Percentiles rank a stretch among this genome's conserved stretches.
Evolutionary conservation across 64 coral and sea anemone genomes (phyloP).

Genomic region (Actinia equina): DNA sequence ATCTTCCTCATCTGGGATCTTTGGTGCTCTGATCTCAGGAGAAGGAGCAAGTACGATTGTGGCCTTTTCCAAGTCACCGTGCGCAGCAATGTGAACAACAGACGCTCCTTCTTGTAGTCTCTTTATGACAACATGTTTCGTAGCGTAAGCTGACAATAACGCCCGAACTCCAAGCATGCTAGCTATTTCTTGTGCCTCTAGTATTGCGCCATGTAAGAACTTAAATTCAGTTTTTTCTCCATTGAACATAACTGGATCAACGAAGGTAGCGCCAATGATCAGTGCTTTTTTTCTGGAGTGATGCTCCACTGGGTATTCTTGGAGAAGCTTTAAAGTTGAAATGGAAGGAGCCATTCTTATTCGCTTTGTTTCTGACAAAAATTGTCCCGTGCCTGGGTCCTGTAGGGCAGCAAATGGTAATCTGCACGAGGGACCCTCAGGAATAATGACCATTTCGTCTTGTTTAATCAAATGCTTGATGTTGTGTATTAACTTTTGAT

Average conservation of each 20-base stretch:
- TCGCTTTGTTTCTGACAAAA: neutral
- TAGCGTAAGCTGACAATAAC: no score
- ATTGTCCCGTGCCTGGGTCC: neutral
- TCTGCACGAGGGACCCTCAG: neutral
- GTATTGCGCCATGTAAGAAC: no score
- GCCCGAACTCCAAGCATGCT: no score
- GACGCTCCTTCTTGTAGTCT: no score
- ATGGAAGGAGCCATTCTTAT: neutral
- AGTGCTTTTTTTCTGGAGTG: neutral
- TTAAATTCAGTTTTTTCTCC: neutral
- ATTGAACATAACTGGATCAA: neutral
- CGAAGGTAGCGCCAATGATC: neutral
- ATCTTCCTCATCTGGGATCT: no score
- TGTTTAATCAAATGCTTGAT: neutral
- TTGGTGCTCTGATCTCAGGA: no score
- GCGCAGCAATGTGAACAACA: no score
- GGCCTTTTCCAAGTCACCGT: no score
- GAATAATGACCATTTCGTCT: neutral
- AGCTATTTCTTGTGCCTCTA: no score
- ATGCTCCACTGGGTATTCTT: neutral
- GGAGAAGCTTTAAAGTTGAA: neutral
- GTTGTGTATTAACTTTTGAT: neutral
- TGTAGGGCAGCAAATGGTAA: slow-evolving; percentile 13
- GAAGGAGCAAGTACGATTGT: no score
- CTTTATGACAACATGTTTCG: no score